These are phyloP conservation scores for Ptyas mucosa DNA, from an alignment of 2,113 vertebrate genomes.

Conservation along the genomic window DNA sequence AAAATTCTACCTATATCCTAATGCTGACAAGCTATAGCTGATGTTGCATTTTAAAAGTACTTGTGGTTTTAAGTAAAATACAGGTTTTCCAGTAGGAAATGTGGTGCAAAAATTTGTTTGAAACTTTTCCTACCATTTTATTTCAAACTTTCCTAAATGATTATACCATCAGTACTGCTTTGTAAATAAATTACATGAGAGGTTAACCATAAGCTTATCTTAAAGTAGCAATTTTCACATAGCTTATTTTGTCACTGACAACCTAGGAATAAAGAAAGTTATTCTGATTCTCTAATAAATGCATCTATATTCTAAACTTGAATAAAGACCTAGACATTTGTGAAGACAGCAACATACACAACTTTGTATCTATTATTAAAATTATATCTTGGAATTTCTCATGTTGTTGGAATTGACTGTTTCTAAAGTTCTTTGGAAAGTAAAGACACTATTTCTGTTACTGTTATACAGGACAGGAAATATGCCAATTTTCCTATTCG, in stretches of 20 bases:
- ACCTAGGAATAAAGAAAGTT: neutral
- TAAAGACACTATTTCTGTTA: neutral
- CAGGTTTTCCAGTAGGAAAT: constrained; percentile 1
- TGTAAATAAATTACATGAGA: neutral
- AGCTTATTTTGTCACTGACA: neutral
- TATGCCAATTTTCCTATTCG: neutral
- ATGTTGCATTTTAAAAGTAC: neutral
- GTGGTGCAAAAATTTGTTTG: neutral
- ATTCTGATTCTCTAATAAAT: neutral
- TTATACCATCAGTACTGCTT: neutral
- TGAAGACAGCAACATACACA: neutral
- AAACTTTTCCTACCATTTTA: constrained; percentile 24
- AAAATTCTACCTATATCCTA: neutral
- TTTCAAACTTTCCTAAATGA: constrained; percentile 21
- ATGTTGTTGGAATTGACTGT: neutral
- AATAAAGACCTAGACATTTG: neutral
- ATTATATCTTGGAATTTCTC: neutral
- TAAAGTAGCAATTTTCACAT: neutral
- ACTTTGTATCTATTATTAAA: neutral
- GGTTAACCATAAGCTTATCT: neutral
- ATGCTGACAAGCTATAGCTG: constrained; percentile 7
- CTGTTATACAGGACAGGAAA: neutral
- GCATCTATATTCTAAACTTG: neutral
- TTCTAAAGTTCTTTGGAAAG: neutral
- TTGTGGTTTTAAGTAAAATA: neutral